A percentile compares a stretch with the other conserved stretches of the same genome.
phyloP scores from a whole-genome alignment of 2,113 vertebrate genomes.

The Alethe castanea region DNA sequence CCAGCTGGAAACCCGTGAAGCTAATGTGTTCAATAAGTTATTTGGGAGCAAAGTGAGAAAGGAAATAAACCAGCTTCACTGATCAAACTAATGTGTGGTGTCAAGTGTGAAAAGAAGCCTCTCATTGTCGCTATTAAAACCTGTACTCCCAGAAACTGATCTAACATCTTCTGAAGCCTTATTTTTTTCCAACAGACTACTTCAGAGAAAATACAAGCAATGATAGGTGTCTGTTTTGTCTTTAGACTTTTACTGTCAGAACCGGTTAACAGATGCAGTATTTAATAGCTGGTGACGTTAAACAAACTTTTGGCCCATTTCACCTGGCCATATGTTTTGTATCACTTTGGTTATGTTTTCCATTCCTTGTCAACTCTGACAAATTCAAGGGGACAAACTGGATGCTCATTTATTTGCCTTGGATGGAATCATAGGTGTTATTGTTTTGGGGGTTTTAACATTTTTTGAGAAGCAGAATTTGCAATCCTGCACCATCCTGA shows the following conservation, averaged over 20 bases:
- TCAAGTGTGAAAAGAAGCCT: background rate
- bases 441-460: background rate
- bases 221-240: background rate
- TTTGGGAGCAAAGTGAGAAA: background rate
- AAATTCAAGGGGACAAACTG: background rate
- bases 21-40: background rate
- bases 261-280: background rate
- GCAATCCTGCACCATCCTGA: background rate
- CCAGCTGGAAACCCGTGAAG: background rate
- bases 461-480: background rate
- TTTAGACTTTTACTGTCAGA: background rate
- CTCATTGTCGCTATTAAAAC: background rate
- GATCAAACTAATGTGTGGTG: background rate
- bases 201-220: background rate
- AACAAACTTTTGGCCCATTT: background rate
- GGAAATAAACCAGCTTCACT: rapidly evolving
- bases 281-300: background rate
- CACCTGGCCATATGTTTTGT: background rate
- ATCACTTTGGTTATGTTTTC: background rate
- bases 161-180: background rate
- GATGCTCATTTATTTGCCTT: background rate
- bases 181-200: background rate
- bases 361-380: background rate
- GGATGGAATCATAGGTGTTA: background rate
- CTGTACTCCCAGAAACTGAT: background rate